A percentile compares a stretch with the other conserved stretches of the same genome.
These are phyloP conservation scores for Biston betularia DNA, from an alignment of 2,888 invertebrate genomes.

Conservation along the genomic window DNA sequence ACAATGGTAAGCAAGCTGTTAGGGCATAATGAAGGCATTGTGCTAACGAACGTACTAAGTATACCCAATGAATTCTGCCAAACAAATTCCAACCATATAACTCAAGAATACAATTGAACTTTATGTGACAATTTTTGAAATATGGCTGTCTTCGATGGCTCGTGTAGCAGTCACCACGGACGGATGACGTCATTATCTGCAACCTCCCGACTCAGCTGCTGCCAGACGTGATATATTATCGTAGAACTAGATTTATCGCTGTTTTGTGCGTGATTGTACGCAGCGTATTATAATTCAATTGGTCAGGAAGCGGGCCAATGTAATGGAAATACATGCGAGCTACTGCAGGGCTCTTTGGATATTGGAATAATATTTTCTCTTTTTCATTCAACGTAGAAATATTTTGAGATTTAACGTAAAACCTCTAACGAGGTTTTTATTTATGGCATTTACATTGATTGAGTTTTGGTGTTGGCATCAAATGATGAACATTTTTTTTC, in stretches of 20 bases:
- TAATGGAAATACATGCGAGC: slow-evolving; percentile 27
- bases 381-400: slow-evolving; percentile 9
- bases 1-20: slow-evolving; percentile 79
- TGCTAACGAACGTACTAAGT: slow-evolving; percentile 48
- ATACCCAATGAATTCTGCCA: slow-evolving; percentile 21
- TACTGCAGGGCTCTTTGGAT: slow-evolving; percentile 16
- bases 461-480: no score
- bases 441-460: no score
- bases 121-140: slow-evolving; percentile 32
- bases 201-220: slow-evolving; percentile 70
- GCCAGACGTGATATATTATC: slow-evolving; percentile 68
- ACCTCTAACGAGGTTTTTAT: no score
- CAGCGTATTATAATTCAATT: slow-evolving; percentile 51
- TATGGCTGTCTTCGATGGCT: slow-evolving; percentile 45
- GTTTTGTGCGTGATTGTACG: slow-evolving; percentile 62
- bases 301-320: slow-evolving; percentile 41
- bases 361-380: slow-evolving; percentile 25
- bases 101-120: slow-evolving; percentile 19
- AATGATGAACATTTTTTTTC: no score
- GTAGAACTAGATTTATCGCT: slow-evolving; percentile 69
- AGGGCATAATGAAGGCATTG: slow-evolving; percentile 80
- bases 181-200: slow-evolving; percentile 74
- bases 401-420: slow-evolving; percentile 3
- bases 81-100: slow-evolving; percentile 30
- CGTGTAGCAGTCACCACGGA: slow-evolving; percentile 56